Percentiles rank a stretch among this genome's conserved stretches.
Evolutionary conservation across 2,797 vertebrate genomes (phyloP).

Genomic region (Sphaeramia orbicularis): DNA sequence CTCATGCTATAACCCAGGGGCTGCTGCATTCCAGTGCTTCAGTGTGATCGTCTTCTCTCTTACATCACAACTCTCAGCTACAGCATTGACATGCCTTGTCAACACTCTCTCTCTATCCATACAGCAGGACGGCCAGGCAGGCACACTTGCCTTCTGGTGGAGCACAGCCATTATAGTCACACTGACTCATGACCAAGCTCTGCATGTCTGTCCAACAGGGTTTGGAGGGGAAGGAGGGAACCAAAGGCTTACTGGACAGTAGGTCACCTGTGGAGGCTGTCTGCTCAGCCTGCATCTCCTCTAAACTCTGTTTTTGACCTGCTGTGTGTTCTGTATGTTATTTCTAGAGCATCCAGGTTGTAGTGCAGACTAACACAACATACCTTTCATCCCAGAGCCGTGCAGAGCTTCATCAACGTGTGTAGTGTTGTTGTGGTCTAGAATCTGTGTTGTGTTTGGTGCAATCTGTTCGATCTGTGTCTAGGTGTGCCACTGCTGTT

Average conservation of each 20-base stretch:
- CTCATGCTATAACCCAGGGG: conserved; percentile 70
- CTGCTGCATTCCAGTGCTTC: conserved; percentile 80
- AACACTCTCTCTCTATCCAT: conserved; percentile 69
- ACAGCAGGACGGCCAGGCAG: conserved; percentile 72
- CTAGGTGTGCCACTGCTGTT: conserved; percentile 78
- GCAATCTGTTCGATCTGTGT: conserved; percentile 76
- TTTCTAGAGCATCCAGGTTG: conserved; percentile 74
- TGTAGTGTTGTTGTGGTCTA: conserved; percentile 61
- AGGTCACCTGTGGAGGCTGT: conserved; percentile 59
- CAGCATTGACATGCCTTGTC: conserved; percentile 77
- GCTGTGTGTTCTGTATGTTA: conserved; percentile 62
- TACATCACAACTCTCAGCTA: conserved; percentile 75
- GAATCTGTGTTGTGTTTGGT: conserved; percentile 71
- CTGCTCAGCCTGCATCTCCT: conserved; percentile 79
- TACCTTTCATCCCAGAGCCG: conserved; percentile 72
- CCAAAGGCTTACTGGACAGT: conserved; percentile 63
- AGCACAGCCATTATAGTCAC: conserved; percentile 69
- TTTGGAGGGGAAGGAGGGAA: conserved; percentile 80
- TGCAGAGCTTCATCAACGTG: conserved; percentile 71
- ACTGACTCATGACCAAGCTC: conserved; percentile 77
- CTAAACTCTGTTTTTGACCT: conserved; percentile 81
- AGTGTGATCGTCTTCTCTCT: conserved; percentile 69
- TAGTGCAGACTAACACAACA: conserved; percentile 77
- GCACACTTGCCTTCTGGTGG: conserved; percentile 68
- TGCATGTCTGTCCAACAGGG: conserved; percentile 83